A percentile compares a stretch with the other conserved stretches of the same genome.
phyloP scores from a whole-genome alignment of 2,113 vertebrate species.

The Mirounga angustirostris region DNA sequence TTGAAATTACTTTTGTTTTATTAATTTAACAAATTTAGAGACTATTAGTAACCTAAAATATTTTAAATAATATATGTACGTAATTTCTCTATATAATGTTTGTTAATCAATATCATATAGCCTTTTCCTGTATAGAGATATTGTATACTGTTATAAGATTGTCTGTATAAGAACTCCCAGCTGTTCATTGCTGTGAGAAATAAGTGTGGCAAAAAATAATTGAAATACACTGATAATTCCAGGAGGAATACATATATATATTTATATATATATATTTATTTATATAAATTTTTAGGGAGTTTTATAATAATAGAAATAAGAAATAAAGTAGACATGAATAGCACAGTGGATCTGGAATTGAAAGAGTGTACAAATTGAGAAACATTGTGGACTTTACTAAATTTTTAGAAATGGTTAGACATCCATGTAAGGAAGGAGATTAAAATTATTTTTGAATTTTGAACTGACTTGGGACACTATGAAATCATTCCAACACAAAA shows the following conservation, averaged over 20 bases:
- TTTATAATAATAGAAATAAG: background rate
- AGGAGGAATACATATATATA: background rate
- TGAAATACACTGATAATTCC: constrained; percentile 15
- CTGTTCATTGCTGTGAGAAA: background rate
- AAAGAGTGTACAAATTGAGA: background rate
- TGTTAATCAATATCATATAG: background rate
- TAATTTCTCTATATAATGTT: background rate
- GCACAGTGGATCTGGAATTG: background rate
- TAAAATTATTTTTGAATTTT: background rate
- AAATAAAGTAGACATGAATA: background rate
- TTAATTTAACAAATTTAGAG: constrained; percentile 36
- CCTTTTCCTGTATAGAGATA: background rate
- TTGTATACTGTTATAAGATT: background rate
- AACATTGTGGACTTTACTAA: background rate
- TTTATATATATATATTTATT: background rate
- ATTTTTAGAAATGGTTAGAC: background rate
- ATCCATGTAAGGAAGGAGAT: background rate
- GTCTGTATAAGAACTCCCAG: background rate
- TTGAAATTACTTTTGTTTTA: constrained; percentile 51
- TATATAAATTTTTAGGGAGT: background rate
- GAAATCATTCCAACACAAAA: background rate
- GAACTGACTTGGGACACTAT: background rate
- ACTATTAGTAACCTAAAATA: background rate
- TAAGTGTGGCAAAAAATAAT: background rate
- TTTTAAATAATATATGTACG: background rate